Evolutionary conservation across 2,797 vertebrate genomes (phyloP).

Genomic region (Pseudochaenichthys georgianus): DNA sequence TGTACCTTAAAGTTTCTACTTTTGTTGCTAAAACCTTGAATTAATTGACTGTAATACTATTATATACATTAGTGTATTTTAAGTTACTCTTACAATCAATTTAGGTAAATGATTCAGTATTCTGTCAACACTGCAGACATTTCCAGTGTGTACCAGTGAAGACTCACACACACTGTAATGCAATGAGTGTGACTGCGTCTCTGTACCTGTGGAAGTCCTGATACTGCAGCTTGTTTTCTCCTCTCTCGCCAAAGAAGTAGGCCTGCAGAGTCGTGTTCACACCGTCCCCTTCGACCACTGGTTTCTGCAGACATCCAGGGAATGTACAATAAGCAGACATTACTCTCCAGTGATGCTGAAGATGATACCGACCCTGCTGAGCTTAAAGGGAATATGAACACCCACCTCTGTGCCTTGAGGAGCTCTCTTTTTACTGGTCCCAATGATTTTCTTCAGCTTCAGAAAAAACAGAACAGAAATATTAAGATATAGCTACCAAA

Average conservation of each 20-base stretch:
- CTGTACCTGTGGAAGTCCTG: slow-evolving; percentile 90
- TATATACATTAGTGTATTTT: not conserved
- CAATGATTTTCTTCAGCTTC: slow-evolving; percentile 95
- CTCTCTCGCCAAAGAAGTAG: slow-evolving; percentile 93
- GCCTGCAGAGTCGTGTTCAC: slow-evolving; percentile 92
- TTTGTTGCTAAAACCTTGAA: not conserved
- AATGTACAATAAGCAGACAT: not conserved
- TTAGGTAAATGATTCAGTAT: not conserved
- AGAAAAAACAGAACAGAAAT: slow-evolving; percentile 41
- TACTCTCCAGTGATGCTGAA: not conserved
- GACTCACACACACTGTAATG: not conserved
- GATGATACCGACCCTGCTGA: not conserved
- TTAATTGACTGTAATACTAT: not conserved
- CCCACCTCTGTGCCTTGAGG: slow-evolving; percentile 71
- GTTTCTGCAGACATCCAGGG: slow-evolving; percentile 71
- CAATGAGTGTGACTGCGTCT: not conserved
- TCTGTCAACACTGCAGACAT: not conserved
- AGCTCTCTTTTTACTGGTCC: slow-evolving; percentile 86
- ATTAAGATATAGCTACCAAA: not conserved
- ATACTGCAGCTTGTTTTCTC: slow-evolving; percentile 91
- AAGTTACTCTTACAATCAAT: too few relatives aligned
- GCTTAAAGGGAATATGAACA: not conserved
- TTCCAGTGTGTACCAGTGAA: not conserved
- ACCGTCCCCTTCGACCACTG: slow-evolving; percentile 73
- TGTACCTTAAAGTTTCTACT: not conserved